Evolutionary conservation across 2,888 invertebrate species (phyloP).

Genomic region (Philhelius pedissequus): DNA sequence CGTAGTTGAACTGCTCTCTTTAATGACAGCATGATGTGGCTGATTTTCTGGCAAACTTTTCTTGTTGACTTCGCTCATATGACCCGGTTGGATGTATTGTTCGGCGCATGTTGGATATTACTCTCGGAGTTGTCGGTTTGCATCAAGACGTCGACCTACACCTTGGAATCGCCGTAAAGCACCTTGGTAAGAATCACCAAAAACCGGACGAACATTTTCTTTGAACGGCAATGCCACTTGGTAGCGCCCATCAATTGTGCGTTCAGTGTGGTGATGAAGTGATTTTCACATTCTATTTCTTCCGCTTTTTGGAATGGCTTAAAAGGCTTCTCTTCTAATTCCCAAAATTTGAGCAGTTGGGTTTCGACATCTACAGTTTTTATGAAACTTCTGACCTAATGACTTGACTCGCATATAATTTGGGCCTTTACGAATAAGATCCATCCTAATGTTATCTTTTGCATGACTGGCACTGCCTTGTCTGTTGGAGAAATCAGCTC

Average conservation of each 20-base stretch:
- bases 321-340: not conserved
- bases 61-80: not conserved
- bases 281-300: not conserved
- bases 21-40: slow-evolving; percentile 1
- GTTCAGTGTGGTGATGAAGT: not conserved
- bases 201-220: not conserved
- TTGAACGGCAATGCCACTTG: not conserved
- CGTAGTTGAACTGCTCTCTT: slow-evolving; percentile 44
- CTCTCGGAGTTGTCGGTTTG: not conserved
- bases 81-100: not conserved
- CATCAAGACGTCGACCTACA: not conserved
- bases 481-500: too few species aligned
- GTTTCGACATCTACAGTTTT: not conserved
- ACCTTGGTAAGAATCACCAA: not conserved
- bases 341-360: not conserved
- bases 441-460: too few species aligned
- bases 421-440: too few species aligned
- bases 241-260: not conserved
- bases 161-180: not conserved
- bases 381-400: not conserved
- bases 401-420: too few species aligned
- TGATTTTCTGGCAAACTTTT: not conserved
- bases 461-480: too few species aligned
- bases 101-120: not conserved
- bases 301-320: not conserved